A percentile compares a stretch with the other conserved stretches of the same genome.
These are phyloP conservation scores for Chondrilla cf. caribensis DNA, from an alignment of 37 sponge, comb jelly and placozoan species.

Conservation along the genomic window DNA sequence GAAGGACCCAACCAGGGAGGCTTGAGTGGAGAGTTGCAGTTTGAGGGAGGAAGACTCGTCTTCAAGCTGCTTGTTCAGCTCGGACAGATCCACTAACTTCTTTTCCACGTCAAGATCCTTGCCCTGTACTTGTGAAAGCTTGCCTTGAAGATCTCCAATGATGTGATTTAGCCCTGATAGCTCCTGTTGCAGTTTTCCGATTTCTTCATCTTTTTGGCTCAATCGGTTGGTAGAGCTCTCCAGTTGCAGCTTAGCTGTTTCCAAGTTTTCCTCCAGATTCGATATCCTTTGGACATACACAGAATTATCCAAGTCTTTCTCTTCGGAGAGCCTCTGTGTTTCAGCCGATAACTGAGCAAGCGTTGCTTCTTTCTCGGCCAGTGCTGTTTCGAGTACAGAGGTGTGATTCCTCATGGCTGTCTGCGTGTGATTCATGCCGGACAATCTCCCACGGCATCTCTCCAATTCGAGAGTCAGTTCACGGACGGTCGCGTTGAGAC, in stretches of 20 bases:
- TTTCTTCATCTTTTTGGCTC: neutral
- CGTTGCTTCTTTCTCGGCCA: slow-evolving; percentile 58
- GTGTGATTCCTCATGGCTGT: slow-evolving; percentile 54
- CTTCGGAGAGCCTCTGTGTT: slow-evolving; percentile 27
- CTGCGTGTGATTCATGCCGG: slow-evolving; percentile 60
- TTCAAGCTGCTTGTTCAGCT: slow-evolving; percentile 33
- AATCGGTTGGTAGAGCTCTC: slow-evolving; percentile 1
- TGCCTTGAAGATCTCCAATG: slow-evolving; percentile 25
- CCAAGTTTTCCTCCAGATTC: neutral
- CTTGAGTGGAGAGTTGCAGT: slow-evolving; percentile 30
- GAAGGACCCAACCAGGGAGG: slow-evolving; percentile 30
- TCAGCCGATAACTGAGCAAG: slow-evolving; percentile 44
- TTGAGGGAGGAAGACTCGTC: slow-evolving; percentile 9
- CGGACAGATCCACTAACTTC: slow-evolving; percentile 14
- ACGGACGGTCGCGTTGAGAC: slow-evolving; percentile 35
- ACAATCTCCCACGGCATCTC: slow-evolving; percentile 51
- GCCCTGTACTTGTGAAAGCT: slow-evolving; percentile 37
- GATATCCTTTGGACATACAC: neutral
- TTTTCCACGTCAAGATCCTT: neutral
- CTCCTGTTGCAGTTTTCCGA: slow-evolving; percentile 34
- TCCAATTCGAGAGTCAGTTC: slow-evolving; percentile 57
- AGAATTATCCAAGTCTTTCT: slow-evolving; percentile 52
- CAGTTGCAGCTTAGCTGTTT: neutral
- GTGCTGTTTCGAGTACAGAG: slow-evolving; percentile 39
- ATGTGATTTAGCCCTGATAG: slow-evolving; percentile 28